Base-by-base conservation (phyloP, 2,113 vertebrate genomes). In the Synodontis membranacea region DNA sequence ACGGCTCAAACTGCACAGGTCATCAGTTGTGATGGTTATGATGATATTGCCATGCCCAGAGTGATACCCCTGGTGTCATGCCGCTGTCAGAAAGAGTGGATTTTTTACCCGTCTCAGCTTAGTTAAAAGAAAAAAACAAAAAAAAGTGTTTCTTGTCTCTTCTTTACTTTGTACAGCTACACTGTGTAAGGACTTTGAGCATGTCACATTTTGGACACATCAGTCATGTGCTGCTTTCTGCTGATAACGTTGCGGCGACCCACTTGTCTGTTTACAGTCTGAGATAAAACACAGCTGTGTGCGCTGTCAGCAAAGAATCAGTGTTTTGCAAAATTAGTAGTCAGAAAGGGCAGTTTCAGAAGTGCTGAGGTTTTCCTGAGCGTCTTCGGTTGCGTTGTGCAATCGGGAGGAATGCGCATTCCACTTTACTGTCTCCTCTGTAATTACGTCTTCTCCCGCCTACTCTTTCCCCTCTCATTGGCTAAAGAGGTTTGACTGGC, bases 391-490 rank as follows among this genome's bases (percentile, higher is more conserved):
- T 90, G 86, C 87, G 42, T 88, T 91, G 52, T 90, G 93, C 93
- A 94, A 93, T 93, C 93, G 85, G 89, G 89, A 46, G 79, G 85
- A 81, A 86, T 74, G 79, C n/a, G 28, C 91, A 34, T 79, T 78
- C 74, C 74, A 31, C 74, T 19, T 78, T 80, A 23, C 56, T 90
- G 85, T 83, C 88, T 34, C 87, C 91, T 82, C 91, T 94, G 92
- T 94, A 93, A 94, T 94, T 93, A 93, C 76, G 62, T 72, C 44
- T 23, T 82, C 82, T 62, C 83, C 85, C 4, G 76, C 91, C 89
- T 54, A 66, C 50, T 2, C 8, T 37, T 0, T 14, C 84, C 86
- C 80, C 66, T 37, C 48, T 34, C 58, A 92, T 91, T 92, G 93
- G 91, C 84, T 44, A 31, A 58, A 6, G 56, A 78, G 7, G 17